phyloP scores from a whole-genome alignment of 2,113 vertebrate genomes.

The Echinops telfairi region DNA sequence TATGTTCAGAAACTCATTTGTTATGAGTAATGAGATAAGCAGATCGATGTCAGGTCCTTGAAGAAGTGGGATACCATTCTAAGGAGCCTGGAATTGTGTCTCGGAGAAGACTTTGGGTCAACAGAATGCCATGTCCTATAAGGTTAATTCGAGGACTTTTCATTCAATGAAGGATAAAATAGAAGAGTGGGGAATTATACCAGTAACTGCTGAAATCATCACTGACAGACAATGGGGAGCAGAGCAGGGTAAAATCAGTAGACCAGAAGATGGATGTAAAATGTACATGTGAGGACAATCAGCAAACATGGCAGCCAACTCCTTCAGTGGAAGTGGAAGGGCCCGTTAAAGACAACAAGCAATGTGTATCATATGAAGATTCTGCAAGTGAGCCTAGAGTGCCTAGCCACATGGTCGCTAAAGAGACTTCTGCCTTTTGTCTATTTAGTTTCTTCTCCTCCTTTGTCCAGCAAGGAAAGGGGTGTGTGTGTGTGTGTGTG shows the following conservation, averaged over 20 bases:
- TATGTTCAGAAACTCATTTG: not conserved
- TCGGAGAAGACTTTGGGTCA: not conserved
- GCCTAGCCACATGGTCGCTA: not conserved
- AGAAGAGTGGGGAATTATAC: accelerated
- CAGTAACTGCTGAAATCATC: accelerated
- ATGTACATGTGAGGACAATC: too few species aligned
- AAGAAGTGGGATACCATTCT: not conserved
- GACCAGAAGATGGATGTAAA: not conserved
- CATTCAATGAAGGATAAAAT: too few species aligned
- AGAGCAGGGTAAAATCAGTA: accelerated
- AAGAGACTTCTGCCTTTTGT: not conserved
- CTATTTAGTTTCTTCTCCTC: too few species aligned
- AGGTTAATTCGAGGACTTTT: too few species aligned
- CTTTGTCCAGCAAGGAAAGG: not conserved
- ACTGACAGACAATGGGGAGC: not conserved
- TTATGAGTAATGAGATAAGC: not conserved
- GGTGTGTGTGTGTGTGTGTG: not conserved
- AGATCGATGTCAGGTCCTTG: not conserved
- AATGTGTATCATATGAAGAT: not conserved
- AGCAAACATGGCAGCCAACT: not conserved
- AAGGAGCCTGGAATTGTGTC: not conserved
- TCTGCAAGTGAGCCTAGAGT: not conserved
- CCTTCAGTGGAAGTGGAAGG: not conserved
- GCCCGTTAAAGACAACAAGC: not conserved
- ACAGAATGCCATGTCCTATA: not conserved